Evolutionary conservation across 2,113 vertebrate species (phyloP), one percentile per base, ranked within the genome.

Genomic region (Muntiacus reevesi): DNA sequence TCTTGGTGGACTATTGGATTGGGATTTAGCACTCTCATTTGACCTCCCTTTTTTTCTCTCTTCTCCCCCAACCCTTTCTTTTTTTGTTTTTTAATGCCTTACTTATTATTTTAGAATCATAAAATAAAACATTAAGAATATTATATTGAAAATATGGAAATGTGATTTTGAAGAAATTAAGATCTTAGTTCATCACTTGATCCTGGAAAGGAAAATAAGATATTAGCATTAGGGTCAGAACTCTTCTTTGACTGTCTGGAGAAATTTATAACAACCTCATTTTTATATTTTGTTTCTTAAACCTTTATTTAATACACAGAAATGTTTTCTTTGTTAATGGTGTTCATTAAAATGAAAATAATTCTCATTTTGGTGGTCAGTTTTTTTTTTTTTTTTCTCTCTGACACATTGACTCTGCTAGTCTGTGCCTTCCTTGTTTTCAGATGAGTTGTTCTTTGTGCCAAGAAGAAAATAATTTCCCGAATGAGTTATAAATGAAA

Each of bases 381-480:
- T 43, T 76, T 25, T 43, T 27, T 5, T n/a, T 4, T 21, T 19
- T 10, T 76, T 36, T 91, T 60, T 14, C 62, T 52, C 50, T 79
- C 45, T 95, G 54, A 78, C 28, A 28, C 28, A 33, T 60, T 93
- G 64, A 19, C 52, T 96, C 27, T 95, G 40, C 25, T 19, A n/a
- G 6, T 45, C 52, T n/a, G 23, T 88, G 30, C 1, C 57, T 95
- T 96, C 64, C 12, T 59, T 89, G 3, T 1, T 54, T 91, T 9
- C 27, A 84, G 64, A 71, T 52, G 62, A 93, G 19, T 36, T 95
- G 2, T 87, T 94, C 7, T 30, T 87, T 89, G 28, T 60, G 30
- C 82, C 94, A 30, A 79, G 23, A 78, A 82, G 71, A 94, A 93
- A 94, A 76, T 14, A 78, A 9, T 87, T 93, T 62, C 27, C 59